Evolutionary conservation across 2,113 vertebrate genomes (phyloP).

Genomic region (Sitta europaea): DNA sequence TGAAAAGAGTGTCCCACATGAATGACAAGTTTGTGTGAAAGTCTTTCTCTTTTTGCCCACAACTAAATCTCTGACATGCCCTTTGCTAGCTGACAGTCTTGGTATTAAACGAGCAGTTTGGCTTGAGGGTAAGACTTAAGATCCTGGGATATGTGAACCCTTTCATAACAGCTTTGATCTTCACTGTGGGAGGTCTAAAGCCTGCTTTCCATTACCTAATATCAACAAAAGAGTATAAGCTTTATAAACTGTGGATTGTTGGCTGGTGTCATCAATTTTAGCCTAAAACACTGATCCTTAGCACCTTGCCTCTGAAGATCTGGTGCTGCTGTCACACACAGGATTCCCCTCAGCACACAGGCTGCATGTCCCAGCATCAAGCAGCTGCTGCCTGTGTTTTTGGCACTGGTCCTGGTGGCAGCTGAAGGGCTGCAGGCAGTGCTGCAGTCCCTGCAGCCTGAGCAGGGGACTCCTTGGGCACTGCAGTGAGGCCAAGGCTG

Average conservation of each 20-base stretch:
- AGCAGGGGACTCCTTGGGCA: background rate
- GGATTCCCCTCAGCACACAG: background rate
- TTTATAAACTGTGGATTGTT: background rate
- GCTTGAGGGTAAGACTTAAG: background rate
- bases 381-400: background rate
- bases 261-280: background rate
- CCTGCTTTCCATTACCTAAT: background rate
- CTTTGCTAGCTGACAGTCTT: background rate
- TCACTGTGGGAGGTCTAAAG: background rate
- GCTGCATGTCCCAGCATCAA: background rate
- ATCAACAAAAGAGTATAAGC: background rate
- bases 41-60: background rate
- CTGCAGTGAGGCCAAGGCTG: background rate
- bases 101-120: background rate
- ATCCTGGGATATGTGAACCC: background rate
- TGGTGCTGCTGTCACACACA: background rate
- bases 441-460: fast-evolving
- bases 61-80: background rate
- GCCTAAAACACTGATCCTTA: background rate
- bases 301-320: background rate
- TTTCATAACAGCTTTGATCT: background rate
- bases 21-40: background rate
- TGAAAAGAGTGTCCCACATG: background rate
- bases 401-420: background rate
- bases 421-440: background rate